Conservation (phyloP, 2,113 vertebrate genomes). For the Orientallactaga bullata region DNA sequence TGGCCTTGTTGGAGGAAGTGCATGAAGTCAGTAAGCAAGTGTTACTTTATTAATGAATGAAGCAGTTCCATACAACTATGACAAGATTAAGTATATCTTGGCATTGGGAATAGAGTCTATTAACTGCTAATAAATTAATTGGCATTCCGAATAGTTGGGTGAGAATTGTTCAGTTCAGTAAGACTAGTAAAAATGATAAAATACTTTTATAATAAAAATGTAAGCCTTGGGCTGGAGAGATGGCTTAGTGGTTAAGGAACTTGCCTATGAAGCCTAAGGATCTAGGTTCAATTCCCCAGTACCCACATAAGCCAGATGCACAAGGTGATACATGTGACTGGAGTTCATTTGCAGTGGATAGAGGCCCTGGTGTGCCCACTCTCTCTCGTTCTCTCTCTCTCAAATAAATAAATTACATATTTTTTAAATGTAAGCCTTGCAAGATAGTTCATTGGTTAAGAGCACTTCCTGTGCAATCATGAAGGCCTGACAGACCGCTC, state of each 20-base stretch:
- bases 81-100: slow-evolving; percentile 22
- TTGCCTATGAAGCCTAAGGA: no score
- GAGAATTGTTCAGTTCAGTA: not conserved
- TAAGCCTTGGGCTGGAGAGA: not conserved
- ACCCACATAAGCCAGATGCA: no score
- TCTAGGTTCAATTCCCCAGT: no score
- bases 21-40: not conserved
- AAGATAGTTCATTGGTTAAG: no score
- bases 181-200: slow-evolving; percentile 35
- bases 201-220: slow-evolving; percentile 23
- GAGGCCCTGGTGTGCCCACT: no score
- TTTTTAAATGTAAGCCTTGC: slow-evolving; percentile 4
- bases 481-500: no score
- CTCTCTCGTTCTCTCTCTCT: no score
- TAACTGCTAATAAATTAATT: not conserved
- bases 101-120: not conserved
- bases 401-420: not conserved
- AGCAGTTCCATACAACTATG: not conserved
- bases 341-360: no score
- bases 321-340: no score
- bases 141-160: not conserved
- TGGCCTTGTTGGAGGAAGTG: not conserved
- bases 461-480: no score
- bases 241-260: no score
- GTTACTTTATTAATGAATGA: not conserved